These are phyloP conservation scores for Corticium candelabrum DNA, from an alignment of 37 sponge, comb jelly and placozoan species.

Conservation along the genomic window DNA sequence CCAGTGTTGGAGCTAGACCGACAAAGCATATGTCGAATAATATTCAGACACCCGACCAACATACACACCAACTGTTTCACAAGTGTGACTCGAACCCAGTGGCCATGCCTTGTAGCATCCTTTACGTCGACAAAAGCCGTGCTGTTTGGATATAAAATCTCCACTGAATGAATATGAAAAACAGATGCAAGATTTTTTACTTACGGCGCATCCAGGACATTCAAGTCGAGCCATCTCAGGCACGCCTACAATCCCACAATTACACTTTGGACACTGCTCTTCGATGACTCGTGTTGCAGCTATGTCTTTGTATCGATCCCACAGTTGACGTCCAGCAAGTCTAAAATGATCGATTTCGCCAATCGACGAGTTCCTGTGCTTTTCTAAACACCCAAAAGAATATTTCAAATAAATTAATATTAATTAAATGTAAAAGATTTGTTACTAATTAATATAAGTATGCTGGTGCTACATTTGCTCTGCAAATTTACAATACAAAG, in stretches of 20 bases:
- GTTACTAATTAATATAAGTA: too few species aligned
- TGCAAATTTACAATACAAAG: too few species aligned
- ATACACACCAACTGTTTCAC: background rate
- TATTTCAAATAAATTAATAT: background rate
- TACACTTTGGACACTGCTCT: background rate
- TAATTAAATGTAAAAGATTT: too few species aligned
- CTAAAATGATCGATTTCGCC: background rate
- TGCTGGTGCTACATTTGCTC: too few species aligned
- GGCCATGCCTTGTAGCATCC: constrained; percentile 1
- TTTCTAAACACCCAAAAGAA: background rate
- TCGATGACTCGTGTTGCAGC: background rate
- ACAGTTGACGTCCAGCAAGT: background rate
- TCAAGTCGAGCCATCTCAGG: background rate
- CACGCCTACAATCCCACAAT: background rate
- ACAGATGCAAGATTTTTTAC: background rate
- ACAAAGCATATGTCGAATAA: too few species aligned
- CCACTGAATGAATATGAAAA: too few species aligned
- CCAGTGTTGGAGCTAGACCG: background rate
- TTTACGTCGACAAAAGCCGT: background rate
- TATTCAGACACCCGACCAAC: too few species aligned
- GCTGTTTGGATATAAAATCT: background rate
- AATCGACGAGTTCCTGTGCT: background rate
- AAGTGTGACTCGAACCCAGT: background rate
- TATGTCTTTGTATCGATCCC: background rate
- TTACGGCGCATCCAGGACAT: background rate